phyloP scores from a whole-genome alignment of 2,113 vertebrate species.

The Blennius ocellaris region DNA sequence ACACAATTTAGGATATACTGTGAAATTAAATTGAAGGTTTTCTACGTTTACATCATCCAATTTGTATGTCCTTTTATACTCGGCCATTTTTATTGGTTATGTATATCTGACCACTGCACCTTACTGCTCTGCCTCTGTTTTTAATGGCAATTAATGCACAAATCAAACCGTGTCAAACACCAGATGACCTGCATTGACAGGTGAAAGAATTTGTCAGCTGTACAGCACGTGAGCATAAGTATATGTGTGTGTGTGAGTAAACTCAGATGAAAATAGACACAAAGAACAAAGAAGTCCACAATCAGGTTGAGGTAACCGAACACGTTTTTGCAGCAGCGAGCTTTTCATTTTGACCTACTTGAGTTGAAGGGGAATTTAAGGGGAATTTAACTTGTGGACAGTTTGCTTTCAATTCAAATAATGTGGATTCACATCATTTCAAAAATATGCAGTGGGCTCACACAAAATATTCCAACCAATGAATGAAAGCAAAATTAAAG shows the following conservation, averaged over 20 bases:
- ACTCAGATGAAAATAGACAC: constrained; percentile 67
- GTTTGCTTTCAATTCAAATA: constrained; percentile 12
- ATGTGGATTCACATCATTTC: neutral
- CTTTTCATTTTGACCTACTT: constrained; percentile 26
- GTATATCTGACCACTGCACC: constrained; percentile 14
- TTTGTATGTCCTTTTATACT: neutral
- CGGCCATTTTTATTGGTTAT: constrained; percentile 23
- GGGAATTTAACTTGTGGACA: neutral
- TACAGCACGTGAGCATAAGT: constrained; percentile 25
- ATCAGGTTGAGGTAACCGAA: constrained; percentile 31
- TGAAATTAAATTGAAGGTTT: no score
- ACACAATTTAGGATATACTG: constrained; percentile 3
- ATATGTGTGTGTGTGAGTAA: constrained; percentile 28
- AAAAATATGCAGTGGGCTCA: neutral
- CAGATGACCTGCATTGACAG: no score
- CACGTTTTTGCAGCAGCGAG: constrained; percentile 33
- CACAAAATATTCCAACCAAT: constrained; percentile 1
- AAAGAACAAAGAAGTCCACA: constrained; percentile 69
- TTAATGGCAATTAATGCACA: constrained; percentile 53
- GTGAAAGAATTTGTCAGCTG: constrained; percentile 66
- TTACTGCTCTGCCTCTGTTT: constrained; percentile 48
- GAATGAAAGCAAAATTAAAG: neutral
- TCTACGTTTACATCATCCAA: neutral
- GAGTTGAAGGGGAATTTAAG: constrained; percentile 16
- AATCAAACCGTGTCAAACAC: constrained; percentile 55